phyloP scores from a whole-genome alignment of 1,140 invertebrate genomes.

The Drosophila quadrilineata region DNA sequence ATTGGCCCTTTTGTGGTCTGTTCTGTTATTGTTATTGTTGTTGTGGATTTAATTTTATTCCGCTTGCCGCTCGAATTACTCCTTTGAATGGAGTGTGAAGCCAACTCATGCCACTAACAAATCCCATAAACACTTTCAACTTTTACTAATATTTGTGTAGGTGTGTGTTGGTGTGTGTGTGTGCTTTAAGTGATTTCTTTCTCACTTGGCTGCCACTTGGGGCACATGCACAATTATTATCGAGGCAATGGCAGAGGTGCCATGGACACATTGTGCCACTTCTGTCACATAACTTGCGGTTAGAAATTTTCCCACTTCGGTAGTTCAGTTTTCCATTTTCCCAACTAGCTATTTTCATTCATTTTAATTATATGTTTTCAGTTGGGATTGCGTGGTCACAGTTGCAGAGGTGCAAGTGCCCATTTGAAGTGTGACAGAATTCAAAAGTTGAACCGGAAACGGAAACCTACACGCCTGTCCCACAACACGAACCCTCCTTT shows the following conservation, averaged over 20 bases:
- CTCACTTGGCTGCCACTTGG: conserved; percentile 52
- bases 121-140: conserved; percentile 18
- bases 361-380: conserved; percentile 58
- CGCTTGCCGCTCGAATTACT: conserved; percentile 6
- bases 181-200: conserved; percentile 70
- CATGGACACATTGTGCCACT: conserved; percentile 48
- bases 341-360: not conserved
- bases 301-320: too few species aligned
- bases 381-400: conserved; percentile 61
- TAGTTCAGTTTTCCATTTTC: not conserved
- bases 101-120: too few species aligned
- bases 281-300: conserved; percentile 67
- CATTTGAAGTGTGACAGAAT: conserved; percentile 74
- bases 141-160: conserved; percentile 17
- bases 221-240: conserved; percentile 65
- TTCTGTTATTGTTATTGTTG: too few species aligned
- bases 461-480: conserved; percentile 48
- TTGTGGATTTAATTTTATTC: conserved; percentile 60
- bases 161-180: conserved; percentile 15
- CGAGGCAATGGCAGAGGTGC: conserved; percentile 15
- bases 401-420: conserved; percentile 33
- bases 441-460: conserved; percentile 70
- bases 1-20: conserved; percentile 57
- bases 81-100: conserved; percentile 55
- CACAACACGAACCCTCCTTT: conserved; percentile 53